Conservation (phyloP, 2,113 vertebrate genomes). For the Phyllostomus discolor region DNA sequence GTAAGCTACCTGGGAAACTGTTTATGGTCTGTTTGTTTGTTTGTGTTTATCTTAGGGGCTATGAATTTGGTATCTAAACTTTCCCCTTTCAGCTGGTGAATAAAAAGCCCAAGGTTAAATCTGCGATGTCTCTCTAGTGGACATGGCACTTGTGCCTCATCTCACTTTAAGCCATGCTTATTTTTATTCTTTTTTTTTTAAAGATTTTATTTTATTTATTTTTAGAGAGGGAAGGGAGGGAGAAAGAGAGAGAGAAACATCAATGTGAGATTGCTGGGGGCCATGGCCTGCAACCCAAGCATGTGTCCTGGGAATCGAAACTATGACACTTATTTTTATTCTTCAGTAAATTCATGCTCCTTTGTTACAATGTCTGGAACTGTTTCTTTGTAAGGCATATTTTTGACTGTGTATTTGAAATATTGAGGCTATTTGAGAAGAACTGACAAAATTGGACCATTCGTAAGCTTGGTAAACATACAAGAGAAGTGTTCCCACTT, state of each 20-base stretch:
- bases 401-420: not conserved
- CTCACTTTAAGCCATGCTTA: not conserved
- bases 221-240: too few relatives aligned
- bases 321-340: not conserved
- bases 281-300: too few relatives aligned
- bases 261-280: too few relatives aligned
- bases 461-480: not conserved
- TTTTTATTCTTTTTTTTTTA: not conserved
- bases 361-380: not conserved
- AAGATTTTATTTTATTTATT: too few relatives aligned
- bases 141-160: rapidly evolving
- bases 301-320: too few relatives aligned
- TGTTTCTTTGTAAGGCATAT: not conserved
- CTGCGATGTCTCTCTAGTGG: rapidly evolving
- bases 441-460: not conserved
- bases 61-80: not conserved
- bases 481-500: not conserved
- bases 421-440: not conserved
- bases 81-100: not conserved
- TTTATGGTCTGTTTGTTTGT: not conserved
- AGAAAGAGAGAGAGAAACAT: too few relatives aligned
- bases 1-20: not conserved
- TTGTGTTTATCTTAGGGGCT: not conserved
- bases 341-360: not conserved
- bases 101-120: not conserved